A percentile compares a stretch with the other conserved stretches of the same genome.
These are phyloP conservation scores for Phylloscopus trochiloides DNA, from an alignment of 2,113 vertebrate genomes.

Conservation along the genomic window DNA sequence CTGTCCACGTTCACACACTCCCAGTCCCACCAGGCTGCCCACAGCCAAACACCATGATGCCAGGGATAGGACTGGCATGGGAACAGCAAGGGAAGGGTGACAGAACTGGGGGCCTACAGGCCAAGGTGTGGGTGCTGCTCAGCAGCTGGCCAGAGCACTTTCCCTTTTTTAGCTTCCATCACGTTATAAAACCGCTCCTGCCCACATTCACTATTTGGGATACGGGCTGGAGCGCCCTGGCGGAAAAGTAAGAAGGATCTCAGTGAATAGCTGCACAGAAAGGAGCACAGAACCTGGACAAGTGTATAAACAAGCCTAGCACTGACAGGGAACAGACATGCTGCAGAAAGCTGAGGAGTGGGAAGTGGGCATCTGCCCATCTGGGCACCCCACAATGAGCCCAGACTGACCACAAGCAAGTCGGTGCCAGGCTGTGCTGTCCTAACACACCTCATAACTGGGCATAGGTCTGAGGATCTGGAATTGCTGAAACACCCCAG, in stretches of 20 bases:
- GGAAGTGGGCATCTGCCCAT: background rate
- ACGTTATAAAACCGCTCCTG: background rate
- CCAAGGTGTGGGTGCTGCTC: background rate
- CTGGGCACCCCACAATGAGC: accelerated
- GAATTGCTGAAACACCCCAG: background rate
- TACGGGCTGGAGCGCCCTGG: background rate
- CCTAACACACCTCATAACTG: background rate
- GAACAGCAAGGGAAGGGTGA: background rate
- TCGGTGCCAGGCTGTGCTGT: background rate
- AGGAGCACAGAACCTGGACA: background rate
- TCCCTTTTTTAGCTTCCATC: background rate
- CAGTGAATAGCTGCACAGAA: background rate
- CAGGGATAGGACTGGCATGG: background rate
- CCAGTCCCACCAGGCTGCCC: background rate
- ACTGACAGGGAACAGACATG: background rate
- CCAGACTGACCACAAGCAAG: background rate
- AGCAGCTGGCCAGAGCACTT: background rate
- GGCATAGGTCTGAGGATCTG: accelerated
- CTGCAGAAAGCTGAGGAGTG: background rate
- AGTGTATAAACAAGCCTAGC: background rate
- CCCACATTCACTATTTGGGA: background rate
- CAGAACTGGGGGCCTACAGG: background rate
- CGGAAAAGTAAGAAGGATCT: background rate
- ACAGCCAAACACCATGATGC: accelerated
- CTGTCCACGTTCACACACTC: background rate